A percentile compares a stretch with the other conserved stretches of the same genome.
These are phyloP conservation scores for Manis javanica DNA, from an alignment of 2,797 vertebrate genomes.

Conservation along the genomic window DNA sequence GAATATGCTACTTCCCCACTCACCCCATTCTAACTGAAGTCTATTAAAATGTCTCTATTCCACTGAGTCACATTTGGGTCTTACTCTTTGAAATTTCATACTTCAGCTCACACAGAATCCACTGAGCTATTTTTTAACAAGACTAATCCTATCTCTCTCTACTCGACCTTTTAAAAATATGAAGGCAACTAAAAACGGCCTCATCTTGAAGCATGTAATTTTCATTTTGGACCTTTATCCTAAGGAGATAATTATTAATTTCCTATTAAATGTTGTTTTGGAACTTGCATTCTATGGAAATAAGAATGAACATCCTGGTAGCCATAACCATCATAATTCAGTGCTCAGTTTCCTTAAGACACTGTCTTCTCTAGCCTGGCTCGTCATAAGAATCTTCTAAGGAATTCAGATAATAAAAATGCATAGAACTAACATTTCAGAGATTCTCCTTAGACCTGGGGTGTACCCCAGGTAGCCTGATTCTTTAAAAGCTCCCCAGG, in stretches of 20 bases:
- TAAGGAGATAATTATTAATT: conserved; percentile 34
- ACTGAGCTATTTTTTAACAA: not conserved
- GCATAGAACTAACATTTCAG: not conserved
- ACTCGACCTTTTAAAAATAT: not conserved
- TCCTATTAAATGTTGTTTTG: not conserved
- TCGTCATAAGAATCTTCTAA: not conserved
- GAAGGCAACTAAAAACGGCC: not conserved
- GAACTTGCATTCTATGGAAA: not conserved
- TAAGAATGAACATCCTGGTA: not conserved
- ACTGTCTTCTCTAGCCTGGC: not conserved
- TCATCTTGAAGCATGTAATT: not conserved
- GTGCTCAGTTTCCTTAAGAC: not conserved
- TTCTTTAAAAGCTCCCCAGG: not conserved
- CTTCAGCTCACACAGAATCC: not conserved
- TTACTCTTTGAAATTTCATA: not conserved
- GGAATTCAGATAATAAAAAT: not conserved
- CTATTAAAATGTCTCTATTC: not conserved
- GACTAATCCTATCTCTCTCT: not conserved
- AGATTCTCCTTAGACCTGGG: not conserved
- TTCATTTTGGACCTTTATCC: not conserved
- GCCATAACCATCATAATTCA: not conserved
- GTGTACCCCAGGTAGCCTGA: not conserved
- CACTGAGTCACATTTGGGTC: not conserved
- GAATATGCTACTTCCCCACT: not conserved
- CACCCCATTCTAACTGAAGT: not conserved